Conservation (phyloP, 2,113 vertebrate genomes). For the Pampusana beccarii region DNA sequence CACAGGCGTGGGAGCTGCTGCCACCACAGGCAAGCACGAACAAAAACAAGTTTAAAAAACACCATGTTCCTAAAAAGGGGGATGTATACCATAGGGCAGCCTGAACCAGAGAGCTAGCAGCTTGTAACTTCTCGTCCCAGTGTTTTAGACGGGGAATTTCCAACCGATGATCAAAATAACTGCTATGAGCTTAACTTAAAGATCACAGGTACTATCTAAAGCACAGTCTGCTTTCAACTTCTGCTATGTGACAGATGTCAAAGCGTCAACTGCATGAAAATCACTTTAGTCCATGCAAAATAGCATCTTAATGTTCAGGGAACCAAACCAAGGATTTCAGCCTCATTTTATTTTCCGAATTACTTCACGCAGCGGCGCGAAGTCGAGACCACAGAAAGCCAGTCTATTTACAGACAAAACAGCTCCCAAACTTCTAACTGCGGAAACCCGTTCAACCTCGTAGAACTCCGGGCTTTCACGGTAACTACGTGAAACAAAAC, state of each 20-base stretch:
- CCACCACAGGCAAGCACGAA: not conserved
- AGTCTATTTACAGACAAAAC: not conserved
- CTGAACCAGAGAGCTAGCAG: not conserved
- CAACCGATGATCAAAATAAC: not conserved
- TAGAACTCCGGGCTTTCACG: not conserved
- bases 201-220: not conserved
- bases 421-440: not conserved
- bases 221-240: not conserved
- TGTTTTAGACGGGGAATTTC: not conserved
- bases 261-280: not conserved
- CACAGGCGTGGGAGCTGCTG: not conserved
- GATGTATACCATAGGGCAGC: rapidly evolving
- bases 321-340: not conserved
- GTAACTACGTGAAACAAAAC: not conserved
- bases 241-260: not conserved
- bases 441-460: not conserved
- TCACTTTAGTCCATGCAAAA: not conserved
- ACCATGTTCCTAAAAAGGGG: not conserved
- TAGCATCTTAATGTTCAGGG: not conserved
- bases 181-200: not conserved
- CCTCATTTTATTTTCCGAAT: not conserved
- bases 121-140: not conserved
- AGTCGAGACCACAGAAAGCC: not conserved
- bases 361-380: not conserved
- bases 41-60: not conserved